Evolutionary conservation across 2,113 vertebrate species (phyloP).

Genomic region (Pelecanoides urinatrix): DNA sequence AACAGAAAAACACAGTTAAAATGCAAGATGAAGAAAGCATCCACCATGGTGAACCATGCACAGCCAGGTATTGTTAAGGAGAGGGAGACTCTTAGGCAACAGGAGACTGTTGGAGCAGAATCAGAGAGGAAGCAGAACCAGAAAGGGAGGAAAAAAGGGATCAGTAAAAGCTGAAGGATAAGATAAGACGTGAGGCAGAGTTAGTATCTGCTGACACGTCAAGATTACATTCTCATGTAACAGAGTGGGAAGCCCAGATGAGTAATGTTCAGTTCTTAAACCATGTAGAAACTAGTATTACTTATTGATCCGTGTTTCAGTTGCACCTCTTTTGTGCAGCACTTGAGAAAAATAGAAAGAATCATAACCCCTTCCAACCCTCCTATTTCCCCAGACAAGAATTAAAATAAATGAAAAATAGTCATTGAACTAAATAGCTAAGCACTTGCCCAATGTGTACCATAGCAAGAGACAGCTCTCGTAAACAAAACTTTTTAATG

Average conservation of each 20-base stretch:
- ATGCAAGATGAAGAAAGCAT: neutral
- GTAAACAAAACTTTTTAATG: neutral
- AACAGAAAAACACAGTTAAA: neutral
- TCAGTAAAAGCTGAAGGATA: slow-evolving; percentile 2
- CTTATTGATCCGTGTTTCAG: neutral
- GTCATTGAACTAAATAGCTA: neutral
- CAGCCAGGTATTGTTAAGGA: neutral
- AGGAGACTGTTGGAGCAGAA: neutral
- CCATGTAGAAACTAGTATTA: neutral
- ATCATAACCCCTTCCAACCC: neutral
- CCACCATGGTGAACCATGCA: neutral
- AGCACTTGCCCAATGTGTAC: fast-evolving
- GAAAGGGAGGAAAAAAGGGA: neutral
- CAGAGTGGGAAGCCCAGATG: neutral
- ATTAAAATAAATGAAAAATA: neutral
- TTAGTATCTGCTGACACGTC: neutral
- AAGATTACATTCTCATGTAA: neutral
- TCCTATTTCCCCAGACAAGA: neutral
- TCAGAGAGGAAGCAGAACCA: neutral
- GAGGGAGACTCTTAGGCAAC: neutral
- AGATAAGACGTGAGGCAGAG: neutral
- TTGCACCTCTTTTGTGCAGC: neutral
- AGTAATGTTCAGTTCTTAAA: neutral
- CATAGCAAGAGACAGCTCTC: neutral
- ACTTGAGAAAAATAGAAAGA: neutral